phyloP scores from a whole-genome alignment of 2,797 vertebrate genomes.

The Pseudocheirus occidentalis region DNA sequence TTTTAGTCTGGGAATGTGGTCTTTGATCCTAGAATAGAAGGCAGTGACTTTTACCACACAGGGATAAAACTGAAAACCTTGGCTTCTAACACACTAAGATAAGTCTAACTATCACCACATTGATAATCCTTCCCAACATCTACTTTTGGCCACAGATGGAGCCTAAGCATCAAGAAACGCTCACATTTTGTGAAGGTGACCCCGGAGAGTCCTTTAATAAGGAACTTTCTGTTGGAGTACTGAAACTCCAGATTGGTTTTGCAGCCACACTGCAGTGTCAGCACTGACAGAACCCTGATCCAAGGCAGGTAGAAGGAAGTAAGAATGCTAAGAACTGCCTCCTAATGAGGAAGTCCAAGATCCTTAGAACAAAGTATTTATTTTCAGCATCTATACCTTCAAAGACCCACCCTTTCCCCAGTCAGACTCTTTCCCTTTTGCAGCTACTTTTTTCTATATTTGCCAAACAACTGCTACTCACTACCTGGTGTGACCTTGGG shows the following conservation, averaged over 20 bases:
- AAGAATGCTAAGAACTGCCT: not conserved
- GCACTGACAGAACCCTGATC: not conserved
- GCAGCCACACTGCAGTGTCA: not conserved
- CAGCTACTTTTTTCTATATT: not conserved
- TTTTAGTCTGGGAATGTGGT: not conserved
- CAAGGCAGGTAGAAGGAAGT: not conserved
- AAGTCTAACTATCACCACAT: not conserved
- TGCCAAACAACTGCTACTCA: not conserved
- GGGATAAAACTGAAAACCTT: not conserved
- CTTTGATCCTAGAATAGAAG: not conserved
- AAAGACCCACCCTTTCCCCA: not conserved
- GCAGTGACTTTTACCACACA: not conserved
- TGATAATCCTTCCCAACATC: not conserved
- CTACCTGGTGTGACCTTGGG: not conserved
- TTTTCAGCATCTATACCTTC: not conserved
- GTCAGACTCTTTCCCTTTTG: not conserved
- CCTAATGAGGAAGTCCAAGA: not conserved
- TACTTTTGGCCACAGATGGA: not conserved
- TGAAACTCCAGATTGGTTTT: not conserved
- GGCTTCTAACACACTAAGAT: not conserved
- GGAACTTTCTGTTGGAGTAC: not conserved
- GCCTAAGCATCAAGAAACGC: not conserved
- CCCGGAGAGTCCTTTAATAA: not conserved
- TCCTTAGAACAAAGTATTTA: not conserved
- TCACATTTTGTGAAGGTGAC: not conserved